Percentiles rank a stretch among this genome's conserved stretches.
phyloP scores from a whole-genome alignment of 2,113 vertebrate species.

The Campylomormyrus tamandua region DNA sequence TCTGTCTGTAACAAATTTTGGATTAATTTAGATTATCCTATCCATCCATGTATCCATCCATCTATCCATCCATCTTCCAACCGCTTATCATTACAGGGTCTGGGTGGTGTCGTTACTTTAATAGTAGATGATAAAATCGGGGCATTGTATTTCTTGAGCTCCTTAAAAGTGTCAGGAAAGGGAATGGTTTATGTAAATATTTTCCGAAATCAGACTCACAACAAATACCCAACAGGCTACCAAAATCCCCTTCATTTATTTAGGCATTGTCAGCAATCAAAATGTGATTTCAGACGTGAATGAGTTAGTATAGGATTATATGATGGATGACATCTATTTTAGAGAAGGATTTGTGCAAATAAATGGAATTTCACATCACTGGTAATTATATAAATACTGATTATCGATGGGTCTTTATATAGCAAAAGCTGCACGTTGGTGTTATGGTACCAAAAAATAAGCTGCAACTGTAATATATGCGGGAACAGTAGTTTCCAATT shows the following conservation, averaged over 20 bases:
- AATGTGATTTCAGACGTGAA: not conserved
- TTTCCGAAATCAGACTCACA: not conserved
- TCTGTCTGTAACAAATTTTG: not conserved
- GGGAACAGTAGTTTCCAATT: not conserved
- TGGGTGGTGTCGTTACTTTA: not conserved
- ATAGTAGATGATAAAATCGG: not conserved
- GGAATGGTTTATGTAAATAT: not conserved
- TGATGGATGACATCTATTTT: not conserved
- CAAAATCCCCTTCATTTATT: not conserved
- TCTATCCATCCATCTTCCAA: not conserved
- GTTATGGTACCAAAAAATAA: not conserved
- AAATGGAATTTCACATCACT: not conserved
- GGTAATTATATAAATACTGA: not conserved
- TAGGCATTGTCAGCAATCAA: not conserved
- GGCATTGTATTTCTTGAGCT: not conserved
- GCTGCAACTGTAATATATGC: not conserved
- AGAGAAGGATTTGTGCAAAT: not conserved
- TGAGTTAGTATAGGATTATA: not conserved
- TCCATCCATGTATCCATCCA: not conserved
- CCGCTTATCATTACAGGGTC: not conserved
- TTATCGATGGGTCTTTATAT: not conserved
- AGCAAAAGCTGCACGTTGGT: not conserved
- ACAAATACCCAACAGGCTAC: not conserved
- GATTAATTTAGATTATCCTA: not conserved
- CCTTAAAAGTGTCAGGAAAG: not conserved